These are phyloP conservation scores for Megathymus violae DNA, from an alignment of 1,140 invertebrate species.

Conservation along the genomic window DNA sequence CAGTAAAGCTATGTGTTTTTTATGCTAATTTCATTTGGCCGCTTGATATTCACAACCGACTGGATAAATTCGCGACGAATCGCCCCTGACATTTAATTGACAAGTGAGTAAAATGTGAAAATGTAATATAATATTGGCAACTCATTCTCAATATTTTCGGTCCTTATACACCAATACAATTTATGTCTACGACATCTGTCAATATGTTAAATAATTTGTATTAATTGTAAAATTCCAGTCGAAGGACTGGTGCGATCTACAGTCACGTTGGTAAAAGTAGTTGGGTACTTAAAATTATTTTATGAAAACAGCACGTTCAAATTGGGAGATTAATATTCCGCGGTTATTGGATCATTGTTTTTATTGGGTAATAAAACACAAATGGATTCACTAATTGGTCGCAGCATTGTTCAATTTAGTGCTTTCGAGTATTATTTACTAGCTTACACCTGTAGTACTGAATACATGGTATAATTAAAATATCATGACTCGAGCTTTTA, in stretches of 20 bases:
- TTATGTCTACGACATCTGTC: slow-evolving; percentile 36
- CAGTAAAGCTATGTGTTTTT: slow-evolving; percentile 65
- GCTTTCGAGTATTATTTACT: slow-evolving; percentile 30
- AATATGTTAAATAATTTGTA: slow-evolving; percentile 53
- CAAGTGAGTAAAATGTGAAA: slow-evolving; percentile 74
- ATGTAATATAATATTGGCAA: slow-evolving; percentile 58
- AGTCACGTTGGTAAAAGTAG: slow-evolving; percentile 50
- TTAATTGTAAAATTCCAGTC: slow-evolving; percentile 60
- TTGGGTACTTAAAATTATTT: slow-evolving; percentile 73
- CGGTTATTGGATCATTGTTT: slow-evolving; percentile 67
- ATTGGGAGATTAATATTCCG: slow-evolving; percentile 67
- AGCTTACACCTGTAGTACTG: slow-evolving; percentile 25
- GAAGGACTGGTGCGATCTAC: slow-evolving; percentile 45
- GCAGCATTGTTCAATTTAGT: slow-evolving; percentile 34
- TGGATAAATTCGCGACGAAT: slow-evolving; percentile 77
- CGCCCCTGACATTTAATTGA: slow-evolving; percentile 77
- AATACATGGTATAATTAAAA: not conserved
- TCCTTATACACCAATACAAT: slow-evolving; percentile 42
- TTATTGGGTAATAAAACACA: slow-evolving; percentile 50
- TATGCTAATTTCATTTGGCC: slow-evolving; percentile 77
- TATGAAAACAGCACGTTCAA: slow-evolving; percentile 62
- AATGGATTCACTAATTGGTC: slow-evolving; percentile 42
- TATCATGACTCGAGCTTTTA: too few species aligned
- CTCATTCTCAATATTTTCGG: slow-evolving; percentile 52
- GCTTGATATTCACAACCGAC: slow-evolving; percentile 70